Evolutionary conservation across 2,888 invertebrate species (phyloP).

Genomic region (Ligdia adustata): DNA sequence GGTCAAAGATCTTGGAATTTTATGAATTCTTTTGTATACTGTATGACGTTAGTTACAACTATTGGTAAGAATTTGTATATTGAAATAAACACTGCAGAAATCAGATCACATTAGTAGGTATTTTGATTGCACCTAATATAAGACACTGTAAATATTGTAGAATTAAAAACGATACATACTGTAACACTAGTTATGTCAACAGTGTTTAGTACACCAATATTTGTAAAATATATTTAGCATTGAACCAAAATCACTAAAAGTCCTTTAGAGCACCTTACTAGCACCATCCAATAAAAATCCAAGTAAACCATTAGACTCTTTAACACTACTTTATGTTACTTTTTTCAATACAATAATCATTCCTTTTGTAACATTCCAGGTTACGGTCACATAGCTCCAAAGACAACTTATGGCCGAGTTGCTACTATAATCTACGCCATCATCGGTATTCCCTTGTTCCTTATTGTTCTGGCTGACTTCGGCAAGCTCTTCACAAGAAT

Average conservation of each 20-base stretch:
- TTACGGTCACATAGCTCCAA: constrained; percentile 98
- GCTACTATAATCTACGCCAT: constrained; percentile 97
- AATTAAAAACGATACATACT: no score
- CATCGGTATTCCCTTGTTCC: constrained; percentile 97
- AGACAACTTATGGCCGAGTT: constrained; percentile 92
- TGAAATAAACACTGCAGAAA: no score
- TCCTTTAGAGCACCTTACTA: no score
- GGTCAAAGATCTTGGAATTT: constrained; percentile 95
- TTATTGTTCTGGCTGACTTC: constrained; percentile 97
- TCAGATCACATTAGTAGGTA: no score
- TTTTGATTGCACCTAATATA: no score
- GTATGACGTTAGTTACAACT: constrained; percentile 93
- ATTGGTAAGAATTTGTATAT: constrained; percentile 88
- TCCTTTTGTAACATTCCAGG: constrained; percentile 82
- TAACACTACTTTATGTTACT: neutral
- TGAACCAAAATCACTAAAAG: no score
- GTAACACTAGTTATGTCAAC: no score
- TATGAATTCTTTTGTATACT: constrained; percentile 93
- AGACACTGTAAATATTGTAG: no score
- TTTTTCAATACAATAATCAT: neutral
- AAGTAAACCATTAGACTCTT: no score
- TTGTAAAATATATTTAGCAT: no score
- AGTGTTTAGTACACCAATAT: no score
- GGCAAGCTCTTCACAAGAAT: constrained; percentile 96
- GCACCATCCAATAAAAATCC: no score